phyloP scores from a whole-genome alignment of 2,888 invertebrate genomes.

The Ormia ochracea region DNA sequence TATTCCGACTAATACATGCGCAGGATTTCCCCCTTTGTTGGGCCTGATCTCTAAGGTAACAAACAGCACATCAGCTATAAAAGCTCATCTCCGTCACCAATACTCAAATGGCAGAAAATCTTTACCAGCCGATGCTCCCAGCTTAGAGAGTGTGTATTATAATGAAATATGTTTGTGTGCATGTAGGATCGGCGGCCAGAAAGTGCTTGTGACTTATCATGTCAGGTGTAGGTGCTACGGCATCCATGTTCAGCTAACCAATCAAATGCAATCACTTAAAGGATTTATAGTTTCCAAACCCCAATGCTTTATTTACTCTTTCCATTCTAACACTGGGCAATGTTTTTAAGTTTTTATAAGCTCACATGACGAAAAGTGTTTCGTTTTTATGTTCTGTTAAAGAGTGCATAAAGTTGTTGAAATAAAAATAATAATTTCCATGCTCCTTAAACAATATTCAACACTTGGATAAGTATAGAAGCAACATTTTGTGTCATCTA shows the following conservation, averaged over 20 bases:
- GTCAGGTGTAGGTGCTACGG: slow-evolving; percentile 9
- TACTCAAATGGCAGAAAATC: slow-evolving; percentile 22
- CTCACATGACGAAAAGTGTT: background rate
- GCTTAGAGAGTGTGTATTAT: too few species aligned
- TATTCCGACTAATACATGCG: slow-evolving; percentile 25
- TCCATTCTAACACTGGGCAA: background rate
- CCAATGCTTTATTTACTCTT: background rate
- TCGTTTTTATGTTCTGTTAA: slow-evolving; percentile 11
- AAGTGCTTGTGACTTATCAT: slow-evolving; percentile 33
- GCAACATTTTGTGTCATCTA: slow-evolving; percentile 29
- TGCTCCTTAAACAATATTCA: slow-evolving; percentile 12
- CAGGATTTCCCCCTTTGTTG: slow-evolving; percentile 22
- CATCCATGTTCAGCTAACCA: slow-evolving; percentile 18
- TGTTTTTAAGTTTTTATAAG: slow-evolving; percentile 31
- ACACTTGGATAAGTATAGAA: background rate
- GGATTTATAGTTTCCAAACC: slow-evolving; percentile 17
- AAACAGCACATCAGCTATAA: slow-evolving; percentile 14
- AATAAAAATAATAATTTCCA: slow-evolving; percentile 14
- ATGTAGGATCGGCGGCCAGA: background rate
- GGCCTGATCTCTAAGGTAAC: slow-evolving; percentile 29
- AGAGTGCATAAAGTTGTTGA: background rate
- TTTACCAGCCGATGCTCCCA: background rate
- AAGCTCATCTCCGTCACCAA: background rate
- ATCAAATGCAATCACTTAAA: slow-evolving; percentile 28
- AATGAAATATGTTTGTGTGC: background rate